These are phyloP conservation scores for Lissocephala sabroskyi DNA, from an alignment of 2,888 invertebrate genomes.

Conservation along the genomic window DNA sequence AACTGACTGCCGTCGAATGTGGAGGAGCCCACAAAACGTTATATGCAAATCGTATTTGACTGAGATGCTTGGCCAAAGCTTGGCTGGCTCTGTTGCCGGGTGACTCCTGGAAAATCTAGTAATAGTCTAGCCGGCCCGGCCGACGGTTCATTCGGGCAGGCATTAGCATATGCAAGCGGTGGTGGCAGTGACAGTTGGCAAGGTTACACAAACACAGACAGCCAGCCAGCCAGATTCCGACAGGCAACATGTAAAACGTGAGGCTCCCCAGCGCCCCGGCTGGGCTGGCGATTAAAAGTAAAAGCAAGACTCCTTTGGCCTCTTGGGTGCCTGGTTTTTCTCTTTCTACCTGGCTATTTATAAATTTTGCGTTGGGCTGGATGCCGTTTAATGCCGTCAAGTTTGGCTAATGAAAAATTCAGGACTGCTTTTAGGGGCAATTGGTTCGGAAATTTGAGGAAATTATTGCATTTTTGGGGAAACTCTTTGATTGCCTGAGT, in stretches of 20 bases:
- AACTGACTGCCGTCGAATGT: no score
- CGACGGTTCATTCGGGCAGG: constrained; percentile 6
- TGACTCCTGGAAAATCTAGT: neutral
- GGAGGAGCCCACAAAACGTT: constrained; percentile 34
- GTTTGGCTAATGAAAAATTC: constrained; percentile 49
- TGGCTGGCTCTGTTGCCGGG: neutral
- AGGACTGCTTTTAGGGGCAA: constrained; percentile 50
- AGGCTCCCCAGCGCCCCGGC: neutral
- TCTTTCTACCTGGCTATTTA: constrained; percentile 28
- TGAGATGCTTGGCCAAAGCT: constrained; percentile 48
- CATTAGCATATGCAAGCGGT: constrained; percentile 53
- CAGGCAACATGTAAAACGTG: neutral
- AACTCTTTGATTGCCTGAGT: constrained; percentile 44
- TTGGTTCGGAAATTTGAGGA: constrained; percentile 25
- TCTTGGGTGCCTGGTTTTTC: no score
- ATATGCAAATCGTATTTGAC: constrained; percentile 62
- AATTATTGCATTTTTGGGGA: constrained; percentile 43
- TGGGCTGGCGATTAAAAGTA: constrained; percentile 21
- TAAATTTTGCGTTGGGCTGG: constrained; percentile 22
- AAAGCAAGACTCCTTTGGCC: no score
- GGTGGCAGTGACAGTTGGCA: constrained; percentile 26
- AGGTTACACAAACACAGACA: constrained; percentile 32
- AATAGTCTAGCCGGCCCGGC: neutral
- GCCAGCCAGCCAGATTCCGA: constrained; percentile 3
- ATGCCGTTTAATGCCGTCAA: constrained; percentile 42